Percentiles rank a stretch among this genome's conserved stretches.
Conservation (phyloP, 2,888 invertebrate genomes). For the Pteria penguin region DNA sequence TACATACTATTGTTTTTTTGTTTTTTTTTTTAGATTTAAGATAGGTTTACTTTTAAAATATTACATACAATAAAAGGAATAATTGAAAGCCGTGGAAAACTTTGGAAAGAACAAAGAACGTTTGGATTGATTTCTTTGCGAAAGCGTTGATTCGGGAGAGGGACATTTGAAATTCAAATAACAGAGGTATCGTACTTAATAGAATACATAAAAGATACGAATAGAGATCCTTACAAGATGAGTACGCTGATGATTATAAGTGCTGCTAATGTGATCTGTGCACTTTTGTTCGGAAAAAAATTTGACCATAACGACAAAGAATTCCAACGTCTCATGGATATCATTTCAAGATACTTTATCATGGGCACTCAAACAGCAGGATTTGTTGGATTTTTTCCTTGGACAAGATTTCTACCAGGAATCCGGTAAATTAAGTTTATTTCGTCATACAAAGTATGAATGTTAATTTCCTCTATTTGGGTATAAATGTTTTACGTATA, state of each 20-base stretch:
- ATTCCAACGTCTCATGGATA: constrained; percentile 31
- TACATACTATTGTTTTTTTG: too few species aligned
- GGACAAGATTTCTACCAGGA: too few species aligned
- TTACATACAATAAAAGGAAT: too few species aligned
- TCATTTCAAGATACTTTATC: constrained; percentile 25
- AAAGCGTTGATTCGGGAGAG: constrained; percentile 51
- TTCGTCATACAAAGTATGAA: too few species aligned
- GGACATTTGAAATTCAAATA: constrained; percentile 38
- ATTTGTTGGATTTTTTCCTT: too few species aligned
- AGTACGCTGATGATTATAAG: constrained; percentile 19
- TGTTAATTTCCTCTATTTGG: too few species aligned
- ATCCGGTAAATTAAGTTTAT: too few species aligned
- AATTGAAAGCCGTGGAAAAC: background rate
- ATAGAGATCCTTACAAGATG: constrained; percentile 17
- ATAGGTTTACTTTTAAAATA: too few species aligned
- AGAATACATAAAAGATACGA: constrained; percentile 5
- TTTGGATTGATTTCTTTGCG: constrained; percentile 40
- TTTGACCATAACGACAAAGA: constrained; percentile 40
- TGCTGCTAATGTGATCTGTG: constrained; percentile 46
- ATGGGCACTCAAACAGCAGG: too few species aligned
- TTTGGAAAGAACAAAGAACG: constrained; percentile 50
- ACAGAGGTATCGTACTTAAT: constrained; percentile 46
- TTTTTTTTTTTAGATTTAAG: too few species aligned
- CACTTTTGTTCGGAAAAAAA: constrained; percentile 41
- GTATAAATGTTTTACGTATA: too few species aligned